Conservation (phyloP, 2,797 vertebrate species). For the Carduelis carduelis region DNA sequence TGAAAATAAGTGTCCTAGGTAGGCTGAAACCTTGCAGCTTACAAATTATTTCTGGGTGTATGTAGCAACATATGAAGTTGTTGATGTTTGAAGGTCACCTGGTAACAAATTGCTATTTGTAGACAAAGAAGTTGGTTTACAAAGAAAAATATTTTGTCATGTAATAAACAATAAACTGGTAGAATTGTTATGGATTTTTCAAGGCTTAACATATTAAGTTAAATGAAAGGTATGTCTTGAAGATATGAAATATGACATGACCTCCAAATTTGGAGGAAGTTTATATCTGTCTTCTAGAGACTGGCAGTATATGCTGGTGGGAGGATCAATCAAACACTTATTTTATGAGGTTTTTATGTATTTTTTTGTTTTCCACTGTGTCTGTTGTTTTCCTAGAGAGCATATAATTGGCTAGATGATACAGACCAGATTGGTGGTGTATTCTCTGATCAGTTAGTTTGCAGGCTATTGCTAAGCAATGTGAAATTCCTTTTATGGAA, state of each 20-base stretch:
- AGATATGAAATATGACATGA: not conserved
- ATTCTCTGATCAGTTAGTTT: not conserved
- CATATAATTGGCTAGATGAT: rapidly evolving
- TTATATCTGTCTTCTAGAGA: not conserved
- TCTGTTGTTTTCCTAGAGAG: not conserved
- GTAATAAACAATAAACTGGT: not conserved
- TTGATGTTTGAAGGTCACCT: not conserved
- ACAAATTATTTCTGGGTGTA: not conserved
- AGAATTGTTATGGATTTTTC: not conserved
- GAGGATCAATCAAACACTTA: not conserved
- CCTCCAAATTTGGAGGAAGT: not conserved
- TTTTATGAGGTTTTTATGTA: not conserved
- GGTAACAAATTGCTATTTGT: not conserved
- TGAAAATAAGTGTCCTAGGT: not conserved
- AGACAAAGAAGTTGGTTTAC: not conserved
- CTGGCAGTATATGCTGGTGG: not conserved
- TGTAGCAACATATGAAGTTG: not conserved
- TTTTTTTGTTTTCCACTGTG: not conserved
- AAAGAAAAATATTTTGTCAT: not conserved
- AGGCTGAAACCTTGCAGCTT: not conserved
- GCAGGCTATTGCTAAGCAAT: not conserved
- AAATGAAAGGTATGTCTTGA: not conserved
- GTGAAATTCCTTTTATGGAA: not conserved
- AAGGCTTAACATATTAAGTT: not conserved
- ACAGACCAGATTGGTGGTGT: not conserved